phyloP scores from a whole-genome alignment of 2,888 invertebrate genomes.

The Stenolophus ochropezus region DNA sequence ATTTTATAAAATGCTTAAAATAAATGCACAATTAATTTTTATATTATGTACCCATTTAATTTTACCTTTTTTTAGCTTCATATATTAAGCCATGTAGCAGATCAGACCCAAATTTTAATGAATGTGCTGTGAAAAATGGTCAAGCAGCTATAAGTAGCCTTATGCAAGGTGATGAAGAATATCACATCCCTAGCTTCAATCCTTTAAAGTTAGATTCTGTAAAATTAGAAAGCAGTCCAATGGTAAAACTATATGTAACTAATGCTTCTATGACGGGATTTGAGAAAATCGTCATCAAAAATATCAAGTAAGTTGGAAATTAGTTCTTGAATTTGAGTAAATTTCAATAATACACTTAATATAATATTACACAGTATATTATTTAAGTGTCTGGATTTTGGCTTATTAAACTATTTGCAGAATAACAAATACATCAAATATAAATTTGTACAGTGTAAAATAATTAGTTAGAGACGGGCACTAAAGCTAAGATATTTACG shows the following conservation, averaged over 20 bases:
- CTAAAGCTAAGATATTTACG: too few species aligned
- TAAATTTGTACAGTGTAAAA: too few species aligned
- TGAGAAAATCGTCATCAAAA: neutral
- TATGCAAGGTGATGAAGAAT: constrained; percentile 37
- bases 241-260: constrained; percentile 33
- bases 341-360: too few species aligned
- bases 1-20: too few species aligned
- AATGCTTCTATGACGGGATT: constrained; percentile 7
- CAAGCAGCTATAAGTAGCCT: constrained; percentile 12
- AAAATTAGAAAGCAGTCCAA: constrained; percentile 34
- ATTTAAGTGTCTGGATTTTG: too few species aligned
- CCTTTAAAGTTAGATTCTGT: constrained; percentile 34
- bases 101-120: constrained; percentile 44
- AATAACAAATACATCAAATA: too few species aligned
- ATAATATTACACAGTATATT: too few species aligned
- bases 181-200: constrained; percentile 35
- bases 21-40: too few species aligned
- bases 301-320: constrained; percentile 25
- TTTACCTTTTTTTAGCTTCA: constrained; percentile 33
- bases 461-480: too few species aligned
- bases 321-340: too few species aligned
- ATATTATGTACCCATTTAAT: too few species aligned
- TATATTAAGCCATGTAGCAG: constrained; percentile 48
- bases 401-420: too few species aligned
- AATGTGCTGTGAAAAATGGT: constrained; percentile 42